Evolutionary conservation across 1,140 invertebrate species (phyloP).

Genomic region (Ruditapes philippinarum): DNA sequence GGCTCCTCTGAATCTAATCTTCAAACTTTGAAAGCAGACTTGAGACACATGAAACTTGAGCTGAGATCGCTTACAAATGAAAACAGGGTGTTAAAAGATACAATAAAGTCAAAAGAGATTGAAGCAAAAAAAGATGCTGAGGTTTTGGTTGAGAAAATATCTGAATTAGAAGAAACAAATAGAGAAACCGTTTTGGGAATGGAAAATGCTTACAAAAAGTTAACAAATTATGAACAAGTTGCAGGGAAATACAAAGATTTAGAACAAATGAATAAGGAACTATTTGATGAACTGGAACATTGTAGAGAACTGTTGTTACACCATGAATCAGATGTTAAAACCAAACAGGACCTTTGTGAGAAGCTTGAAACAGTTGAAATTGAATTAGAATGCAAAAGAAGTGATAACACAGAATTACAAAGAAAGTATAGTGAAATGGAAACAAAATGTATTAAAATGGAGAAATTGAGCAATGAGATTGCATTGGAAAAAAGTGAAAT

Average conservation of each 20-base stretch:
- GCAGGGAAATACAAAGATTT: not conserved
- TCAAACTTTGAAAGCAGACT: not conserved
- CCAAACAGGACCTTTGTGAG: conserved; percentile 4
- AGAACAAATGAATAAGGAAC: not conserved
- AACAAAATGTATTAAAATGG: not conserved
- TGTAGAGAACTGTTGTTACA: not conserved
- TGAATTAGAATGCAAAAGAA: conserved; percentile 36
- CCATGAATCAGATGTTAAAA: conserved; percentile 18
- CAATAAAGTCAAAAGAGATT: not conserved
- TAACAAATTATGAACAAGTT: not conserved
- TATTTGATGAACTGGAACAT: conserved; percentile 26
- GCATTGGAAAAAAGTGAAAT: not conserved
- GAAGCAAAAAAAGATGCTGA: conserved; percentile 2
- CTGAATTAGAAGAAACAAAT: not conserved
- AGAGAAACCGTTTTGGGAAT: not conserved
- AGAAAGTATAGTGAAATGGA: conserved; percentile 1
- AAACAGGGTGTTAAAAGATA: not conserved
- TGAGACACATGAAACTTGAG: not conserved
- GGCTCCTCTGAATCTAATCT: not conserved
- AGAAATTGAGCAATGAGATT: not conserved
- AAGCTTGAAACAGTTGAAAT: conserved; percentile 23
- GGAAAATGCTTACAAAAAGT: not conserved
- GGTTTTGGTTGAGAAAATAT: not conserved
- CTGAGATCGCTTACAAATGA: conserved; percentile 8
- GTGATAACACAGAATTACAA: conserved; percentile 4